These are phyloP conservation scores for Apoda limacodes DNA, from an alignment of 2,888 invertebrate species.

Conservation along the genomic window DNA sequence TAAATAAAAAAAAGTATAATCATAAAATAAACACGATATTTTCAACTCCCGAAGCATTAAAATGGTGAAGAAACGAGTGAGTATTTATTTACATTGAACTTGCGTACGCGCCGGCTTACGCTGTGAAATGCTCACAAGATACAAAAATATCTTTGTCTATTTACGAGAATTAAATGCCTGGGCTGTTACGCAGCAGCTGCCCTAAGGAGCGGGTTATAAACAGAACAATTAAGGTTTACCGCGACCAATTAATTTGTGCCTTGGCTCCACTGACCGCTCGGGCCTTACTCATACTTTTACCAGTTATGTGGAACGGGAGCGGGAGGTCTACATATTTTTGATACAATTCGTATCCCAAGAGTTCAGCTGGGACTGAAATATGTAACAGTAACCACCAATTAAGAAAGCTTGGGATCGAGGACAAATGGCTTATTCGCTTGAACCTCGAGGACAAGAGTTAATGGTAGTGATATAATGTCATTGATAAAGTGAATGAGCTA, in stretches of 20 bases:
- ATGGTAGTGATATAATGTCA: no score
- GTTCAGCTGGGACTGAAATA: slow-evolving; percentile 46
- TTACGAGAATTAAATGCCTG: slow-evolving; percentile 62
- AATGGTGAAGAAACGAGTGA: no score
- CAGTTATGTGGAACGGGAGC: slow-evolving; percentile 7
- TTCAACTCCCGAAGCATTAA: no score
- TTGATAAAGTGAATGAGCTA: no score
- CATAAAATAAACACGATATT: no score
- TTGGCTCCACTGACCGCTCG: slow-evolving; percentile 25
- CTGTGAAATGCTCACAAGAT: slow-evolving; percentile 51
- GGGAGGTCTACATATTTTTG: slow-evolving; percentile 34
- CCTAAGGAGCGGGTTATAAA: slow-evolving; percentile 59
- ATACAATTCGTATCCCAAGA: slow-evolving; percentile 37
- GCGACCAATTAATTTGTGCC: slow-evolving; percentile 33
- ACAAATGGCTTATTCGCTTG: slow-evolving; percentile 21
- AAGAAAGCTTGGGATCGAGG: slow-evolving; percentile 54
- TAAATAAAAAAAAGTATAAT: no score
- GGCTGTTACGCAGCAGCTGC: slow-evolving; percentile 63
- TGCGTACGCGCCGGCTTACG: slow-evolving; percentile 51
- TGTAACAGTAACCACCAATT: slow-evolving; percentile 64
- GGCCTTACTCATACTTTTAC: no score
- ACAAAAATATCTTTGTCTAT: slow-evolving; percentile 68
- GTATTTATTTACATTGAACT: slow-evolving; percentile 26
- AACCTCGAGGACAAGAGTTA: no score
- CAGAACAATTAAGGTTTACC: slow-evolving; percentile 55